Percentiles rank a stretch among this genome's conserved stretches.
Evolutionary conservation across 2,113 vertebrate genomes (phyloP).

Genomic region (Nyctibius bracteatus): DNA sequence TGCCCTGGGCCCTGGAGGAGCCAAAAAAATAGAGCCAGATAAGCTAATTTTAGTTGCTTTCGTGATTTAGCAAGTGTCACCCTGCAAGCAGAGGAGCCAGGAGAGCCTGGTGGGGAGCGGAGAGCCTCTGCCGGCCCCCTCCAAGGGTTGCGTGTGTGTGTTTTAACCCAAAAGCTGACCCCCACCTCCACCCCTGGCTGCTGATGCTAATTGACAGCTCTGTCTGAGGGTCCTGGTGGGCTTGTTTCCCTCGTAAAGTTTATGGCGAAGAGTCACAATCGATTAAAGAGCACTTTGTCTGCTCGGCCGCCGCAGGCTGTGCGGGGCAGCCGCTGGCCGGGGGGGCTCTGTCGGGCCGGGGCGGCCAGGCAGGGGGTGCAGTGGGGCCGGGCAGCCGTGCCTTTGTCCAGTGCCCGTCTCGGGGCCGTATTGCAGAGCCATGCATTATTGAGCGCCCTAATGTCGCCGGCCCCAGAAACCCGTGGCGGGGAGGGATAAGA

Average conservation of each 20-base stretch:
- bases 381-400: neutral
- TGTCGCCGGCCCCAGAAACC: conserved; percentile 63
- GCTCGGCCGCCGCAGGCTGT: conserved; percentile 48
- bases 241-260: conserved; percentile 84
- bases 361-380: neutral
- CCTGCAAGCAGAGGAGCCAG: neutral
- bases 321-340: neutral
- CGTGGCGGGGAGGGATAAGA: conserved; percentile 48
- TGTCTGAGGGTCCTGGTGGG: conserved; percentile 73
- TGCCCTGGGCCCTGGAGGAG: neutral
- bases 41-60: conserved; percentile 53
- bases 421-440: conserved; percentile 67
- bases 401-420: conserved; percentile 28
- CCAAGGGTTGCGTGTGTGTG: neutral
- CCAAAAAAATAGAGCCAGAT: conserved; percentile 16
- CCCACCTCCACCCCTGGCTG: conserved; percentile 51
- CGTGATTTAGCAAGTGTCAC: neutral
- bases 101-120: neutral
- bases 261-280: conserved; percentile 85
- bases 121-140: neutral
- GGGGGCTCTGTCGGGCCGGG: conserved; percentile 30
- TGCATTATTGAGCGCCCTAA: conserved; percentile 77
- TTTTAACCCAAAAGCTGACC: conserved; percentile 56
- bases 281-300: conserved; percentile 80
- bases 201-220: conserved; percentile 78